A percentile compares a stretch with the other conserved stretches of the same genome.
Conservation (phyloP, 2,888 invertebrate genomes). For the Mesorhabditis belari region DNA sequence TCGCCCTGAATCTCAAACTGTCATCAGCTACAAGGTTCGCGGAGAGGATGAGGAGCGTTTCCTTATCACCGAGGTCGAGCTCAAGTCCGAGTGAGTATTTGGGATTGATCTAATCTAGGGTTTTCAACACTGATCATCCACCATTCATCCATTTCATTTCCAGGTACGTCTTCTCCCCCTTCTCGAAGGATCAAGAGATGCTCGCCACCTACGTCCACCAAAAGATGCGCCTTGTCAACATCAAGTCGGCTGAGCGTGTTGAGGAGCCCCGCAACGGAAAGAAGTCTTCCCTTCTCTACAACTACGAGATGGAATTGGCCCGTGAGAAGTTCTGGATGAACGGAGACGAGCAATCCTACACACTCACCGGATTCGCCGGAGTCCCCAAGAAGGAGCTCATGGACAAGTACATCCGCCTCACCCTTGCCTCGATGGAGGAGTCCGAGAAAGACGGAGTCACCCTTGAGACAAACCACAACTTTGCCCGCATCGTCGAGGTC, state of each 20-base stretch:
- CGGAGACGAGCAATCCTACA: slow-evolving; percentile 23
- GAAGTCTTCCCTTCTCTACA: slow-evolving; percentile 26
- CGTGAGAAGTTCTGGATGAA: slow-evolving; percentile 31
- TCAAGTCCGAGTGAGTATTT: slow-evolving; percentile 39
- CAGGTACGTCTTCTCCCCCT: too few relatives aligned
- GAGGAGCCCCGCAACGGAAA: slow-evolving; percentile 14
- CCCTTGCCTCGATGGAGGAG: slow-evolving; percentile 15
- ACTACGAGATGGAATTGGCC: slow-evolving; percentile 25
- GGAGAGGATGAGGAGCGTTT: slow-evolving; percentile 30
- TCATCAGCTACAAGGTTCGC: slow-evolving; percentile 29
- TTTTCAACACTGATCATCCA: too few relatives aligned
- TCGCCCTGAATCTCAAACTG: slow-evolving; percentile 34
- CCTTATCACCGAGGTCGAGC: slow-evolving; percentile 28
- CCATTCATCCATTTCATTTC: too few relatives aligned
- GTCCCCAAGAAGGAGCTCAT: too few relatives aligned
- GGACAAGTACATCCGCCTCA: slow-evolving; percentile 15
- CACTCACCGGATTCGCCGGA: neutral
- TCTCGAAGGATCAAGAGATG: slow-evolving; percentile 11
- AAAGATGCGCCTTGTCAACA: neutral
- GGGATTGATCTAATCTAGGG: too few relatives aligned
- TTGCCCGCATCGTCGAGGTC: slow-evolving; percentile 37
- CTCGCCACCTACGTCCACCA: slow-evolving; percentile 8
- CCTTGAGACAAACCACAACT: slow-evolving; percentile 18
- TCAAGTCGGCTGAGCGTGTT: slow-evolving; percentile 11
- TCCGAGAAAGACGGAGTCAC: slow-evolving; percentile 13